phyloP scores from a whole-genome alignment of 2,797 vertebrate species.

The Falco peregrinus region DNA sequence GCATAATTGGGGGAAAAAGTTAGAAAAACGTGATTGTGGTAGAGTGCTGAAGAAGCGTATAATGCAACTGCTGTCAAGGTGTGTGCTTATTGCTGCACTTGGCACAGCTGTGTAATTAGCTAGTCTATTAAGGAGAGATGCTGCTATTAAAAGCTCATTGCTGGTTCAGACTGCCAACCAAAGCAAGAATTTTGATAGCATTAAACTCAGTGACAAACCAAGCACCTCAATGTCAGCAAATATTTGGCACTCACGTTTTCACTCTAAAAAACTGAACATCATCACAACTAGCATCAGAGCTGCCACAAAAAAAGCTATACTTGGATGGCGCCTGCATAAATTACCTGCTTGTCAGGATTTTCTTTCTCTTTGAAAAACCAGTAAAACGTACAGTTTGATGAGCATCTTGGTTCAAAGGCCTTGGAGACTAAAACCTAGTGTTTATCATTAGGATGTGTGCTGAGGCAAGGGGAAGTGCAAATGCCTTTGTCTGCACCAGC shows the following conservation, averaged over 20 bases:
- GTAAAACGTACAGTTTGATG: not conserved
- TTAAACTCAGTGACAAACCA: not conserved
- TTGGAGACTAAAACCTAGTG: not conserved
- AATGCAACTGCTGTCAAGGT: constrained; percentile 65
- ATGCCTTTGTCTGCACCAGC: not conserved
- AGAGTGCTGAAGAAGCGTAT: constrained; percentile 37
- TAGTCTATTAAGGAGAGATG: constrained; percentile 42
- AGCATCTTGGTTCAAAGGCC: not conserved
- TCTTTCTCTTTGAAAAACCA: not conserved
- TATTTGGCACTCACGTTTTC: constrained; percentile 57
- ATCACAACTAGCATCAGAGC: constrained; percentile 6
- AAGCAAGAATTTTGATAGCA: not conserved
- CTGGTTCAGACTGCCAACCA: constrained; percentile 31
- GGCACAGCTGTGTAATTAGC: constrained; percentile 63
- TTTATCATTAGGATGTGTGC: not conserved
- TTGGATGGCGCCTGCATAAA: not conserved
- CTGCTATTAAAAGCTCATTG: constrained; percentile 34
- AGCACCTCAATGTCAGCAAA: not conserved
- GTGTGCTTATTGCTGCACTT: constrained; percentile 48
- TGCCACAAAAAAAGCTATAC: not conserved
- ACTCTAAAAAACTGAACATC: constrained; percentile 46
- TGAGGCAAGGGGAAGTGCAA: not conserved
- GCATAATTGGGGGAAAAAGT: constrained; percentile 75
- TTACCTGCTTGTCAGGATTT: not conserved
- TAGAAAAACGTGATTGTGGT: constrained; percentile 75